Evolutionary conservation across 2,797 vertebrate species (phyloP).

Genomic region (Phylloscopus collybita): DNA sequence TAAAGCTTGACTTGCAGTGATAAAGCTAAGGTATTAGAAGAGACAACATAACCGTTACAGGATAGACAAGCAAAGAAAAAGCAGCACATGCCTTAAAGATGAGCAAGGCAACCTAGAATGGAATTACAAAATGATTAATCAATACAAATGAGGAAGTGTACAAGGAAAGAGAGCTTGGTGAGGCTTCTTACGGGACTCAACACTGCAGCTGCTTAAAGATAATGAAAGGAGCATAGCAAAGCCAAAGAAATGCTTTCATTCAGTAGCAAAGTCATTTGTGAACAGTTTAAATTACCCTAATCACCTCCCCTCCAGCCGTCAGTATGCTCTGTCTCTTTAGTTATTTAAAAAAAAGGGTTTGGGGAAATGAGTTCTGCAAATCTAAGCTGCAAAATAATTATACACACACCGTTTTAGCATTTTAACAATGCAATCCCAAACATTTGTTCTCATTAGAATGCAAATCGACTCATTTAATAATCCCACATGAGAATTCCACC

Average conservation of each 20-base stretch:
- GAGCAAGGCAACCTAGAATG: conserved; percentile 84
- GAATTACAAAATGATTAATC: conserved; percentile 91
- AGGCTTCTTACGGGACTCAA: conserved; percentile 78
- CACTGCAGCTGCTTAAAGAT: conserved; percentile 75
- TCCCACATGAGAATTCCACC: conserved; percentile 86
- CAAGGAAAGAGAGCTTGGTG: conserved; percentile 81
- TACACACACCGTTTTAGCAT: conserved; percentile 84
- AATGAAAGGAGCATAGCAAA: conserved; percentile 79
- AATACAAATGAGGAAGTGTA: conserved; percentile 88
- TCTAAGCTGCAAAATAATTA: conserved; percentile 89
- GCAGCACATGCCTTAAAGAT: conserved; percentile 84
- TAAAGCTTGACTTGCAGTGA: conserved; percentile 82
- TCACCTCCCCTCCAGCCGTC: conserved; percentile 83
- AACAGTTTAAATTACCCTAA: conserved; percentile 85
- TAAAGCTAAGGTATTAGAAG: conserved; percentile 82
- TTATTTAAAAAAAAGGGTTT: conserved; percentile 83
- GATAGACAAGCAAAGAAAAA: conserved; percentile 79
- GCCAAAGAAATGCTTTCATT: conserved; percentile 81
- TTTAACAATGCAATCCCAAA: conserved; percentile 88
- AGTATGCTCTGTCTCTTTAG: conserved; percentile 80
- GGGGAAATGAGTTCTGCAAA: conserved; percentile 83
- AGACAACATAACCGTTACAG: conserved; percentile 77
- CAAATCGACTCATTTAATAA: conserved; percentile 88
- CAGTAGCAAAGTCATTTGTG: conserved; percentile 81
- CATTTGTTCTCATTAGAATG: conserved; percentile 91